Base-by-base conservation (phyloP, 2,113 vertebrate species). In the Brachirus orientalis region DNA sequence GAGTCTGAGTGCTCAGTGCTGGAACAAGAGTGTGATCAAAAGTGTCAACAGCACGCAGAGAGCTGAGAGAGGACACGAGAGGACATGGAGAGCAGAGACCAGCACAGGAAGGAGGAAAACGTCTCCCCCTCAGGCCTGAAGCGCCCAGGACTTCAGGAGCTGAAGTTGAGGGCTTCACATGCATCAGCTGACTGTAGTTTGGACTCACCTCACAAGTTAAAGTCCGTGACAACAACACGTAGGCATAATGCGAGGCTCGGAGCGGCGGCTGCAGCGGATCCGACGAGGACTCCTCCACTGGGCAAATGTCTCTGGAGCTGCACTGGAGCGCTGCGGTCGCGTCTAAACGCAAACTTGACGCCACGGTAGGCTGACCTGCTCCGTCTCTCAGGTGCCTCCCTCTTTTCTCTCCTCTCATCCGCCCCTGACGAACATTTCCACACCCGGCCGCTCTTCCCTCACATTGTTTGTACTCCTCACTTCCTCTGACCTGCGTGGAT, bases 331-430 rank as follows among this genome's bases (percentile, higher is more conserved):
- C 35, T 19, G 51, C 48, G 54, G 54, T 16, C 28, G 70, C 50
- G 75, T 71, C 83, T 56, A 72, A 47, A 63, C 63, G 54, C 66
- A 64, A 85, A 87, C 75, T 84, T 78, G 84, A 87, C 82, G 53
- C 82, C 61, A 66, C 46, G 13, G 77, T 47, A 45, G 69, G 54
- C 55, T 77, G 71, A 68, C 55, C 74, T 62, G 69, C 72, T 63
- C 65, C 18, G 61, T 64, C 75, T 77, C 77, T 65, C 82, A 77
- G 79, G 79, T 85, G 77, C 85, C 80, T 75, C 82, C 83, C 80
- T 37, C 10, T 20, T 20, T 28, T 9, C 18, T 17, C 10, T n/a
- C 17, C 41, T 71, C 28, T 78, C 38, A 63, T 51, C 69, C 69
- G 69, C 13, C 65, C 53, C 55, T 45, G 36, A 43, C 41, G 16